Percentiles rank a stretch among this genome's conserved stretches.
Evolutionary conservation across 2,797 vertebrate genomes (phyloP).

Genomic region (Sorex maritimensis): DNA sequence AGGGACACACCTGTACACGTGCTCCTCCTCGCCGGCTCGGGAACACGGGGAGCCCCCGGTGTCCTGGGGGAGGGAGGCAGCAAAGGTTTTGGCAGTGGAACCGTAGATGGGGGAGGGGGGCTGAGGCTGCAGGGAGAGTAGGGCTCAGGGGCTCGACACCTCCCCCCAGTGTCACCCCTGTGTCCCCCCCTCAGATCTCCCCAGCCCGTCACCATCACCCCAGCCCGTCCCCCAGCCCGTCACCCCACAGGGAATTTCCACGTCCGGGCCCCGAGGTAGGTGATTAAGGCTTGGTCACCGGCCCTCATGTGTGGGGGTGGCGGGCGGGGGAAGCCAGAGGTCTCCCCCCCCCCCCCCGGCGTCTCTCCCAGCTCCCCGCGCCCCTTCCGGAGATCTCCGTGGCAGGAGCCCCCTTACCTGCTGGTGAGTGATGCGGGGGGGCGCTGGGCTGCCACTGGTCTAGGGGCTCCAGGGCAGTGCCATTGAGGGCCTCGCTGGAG

Average conservation of each 20-base stretch:
- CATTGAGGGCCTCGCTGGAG: conserved; percentile 96
- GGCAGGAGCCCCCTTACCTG: conserved; percentile 90
- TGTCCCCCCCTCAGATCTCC: too few relatives aligned
- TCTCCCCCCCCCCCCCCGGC: not conserved
- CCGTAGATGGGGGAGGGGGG: conserved; percentile 90
- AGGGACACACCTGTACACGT: conserved; percentile 96
- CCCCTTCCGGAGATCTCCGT: not conserved
- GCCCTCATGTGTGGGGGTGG: not conserved
- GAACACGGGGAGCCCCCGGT: conserved; percentile 91
- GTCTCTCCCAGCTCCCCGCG: not conserved
- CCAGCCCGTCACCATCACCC: too few relatives aligned
- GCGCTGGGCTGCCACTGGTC: conserved; percentile 91
- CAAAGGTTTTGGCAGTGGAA: conserved; percentile 91
- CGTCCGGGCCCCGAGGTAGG: conserved; percentile 58
- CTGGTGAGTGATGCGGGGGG: conserved; percentile 93
- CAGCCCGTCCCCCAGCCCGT: not conserved
- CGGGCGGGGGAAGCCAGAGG: not conserved
- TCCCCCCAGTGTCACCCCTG: too few relatives aligned
- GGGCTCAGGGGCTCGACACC: conserved; percentile 55
- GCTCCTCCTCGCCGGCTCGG: conserved; percentile 95
- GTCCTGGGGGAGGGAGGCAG: conserved; percentile 92
- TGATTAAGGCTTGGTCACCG: conserved; percentile 87
- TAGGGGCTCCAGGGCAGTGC: conserved; percentile 92
- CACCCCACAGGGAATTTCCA: conserved; percentile 82
- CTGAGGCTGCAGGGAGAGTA: conserved; percentile 87